These are phyloP conservation scores for Netelia virgata DNA, from an alignment of 2,888 invertebrate species.

Conservation along the genomic window DNA sequence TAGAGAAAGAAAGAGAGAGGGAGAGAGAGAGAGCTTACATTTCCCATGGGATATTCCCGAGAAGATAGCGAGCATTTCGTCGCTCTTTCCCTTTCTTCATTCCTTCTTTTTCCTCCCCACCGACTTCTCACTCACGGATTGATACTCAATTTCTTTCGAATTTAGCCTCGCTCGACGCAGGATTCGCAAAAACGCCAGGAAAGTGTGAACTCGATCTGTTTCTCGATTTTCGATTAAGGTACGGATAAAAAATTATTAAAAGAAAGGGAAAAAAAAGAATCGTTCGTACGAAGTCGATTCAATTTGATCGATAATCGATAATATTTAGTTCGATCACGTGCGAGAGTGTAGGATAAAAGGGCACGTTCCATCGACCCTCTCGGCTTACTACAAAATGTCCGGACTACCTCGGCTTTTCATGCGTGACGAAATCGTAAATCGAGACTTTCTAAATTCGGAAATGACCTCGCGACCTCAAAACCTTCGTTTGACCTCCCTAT, in stretches of 20 bases:
- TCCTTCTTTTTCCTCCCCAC: background rate
- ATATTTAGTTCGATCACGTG: too few relatives aligned
- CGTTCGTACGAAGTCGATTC: too few relatives aligned
- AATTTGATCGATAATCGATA: too few relatives aligned
- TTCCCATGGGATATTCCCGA: conserved; percentile 74
- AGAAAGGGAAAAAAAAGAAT: conserved; percentile 3
- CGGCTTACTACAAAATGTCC: too few relatives aligned
- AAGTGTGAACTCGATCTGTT: conserved; percentile 72
- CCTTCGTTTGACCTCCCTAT: background rate
- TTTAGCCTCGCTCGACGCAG: conserved; percentile 77
- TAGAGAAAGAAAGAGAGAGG: conserved; percentile 67
- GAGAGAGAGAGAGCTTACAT: conserved; percentile 70
- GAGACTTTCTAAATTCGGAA: conserved; percentile 34
- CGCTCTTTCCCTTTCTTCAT: conserved; percentile 52
- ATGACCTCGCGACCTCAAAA: conserved; percentile 21
- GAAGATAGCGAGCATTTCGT: conserved; percentile 70
- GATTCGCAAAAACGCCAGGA: conserved; percentile 79
- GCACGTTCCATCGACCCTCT: too few relatives aligned
- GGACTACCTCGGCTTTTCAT: too few relatives aligned
- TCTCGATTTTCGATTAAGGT: background rate
- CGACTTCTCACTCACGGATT: conserved; percentile 83
- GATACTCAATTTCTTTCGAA: conserved; percentile 84
- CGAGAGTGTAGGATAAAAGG: too few relatives aligned
- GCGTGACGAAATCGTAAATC: background rate
- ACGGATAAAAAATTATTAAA: conserved; percentile 64